Conservation (phyloP, 2,113 vertebrate species). For the Choloepus hoffmanni region DNA sequence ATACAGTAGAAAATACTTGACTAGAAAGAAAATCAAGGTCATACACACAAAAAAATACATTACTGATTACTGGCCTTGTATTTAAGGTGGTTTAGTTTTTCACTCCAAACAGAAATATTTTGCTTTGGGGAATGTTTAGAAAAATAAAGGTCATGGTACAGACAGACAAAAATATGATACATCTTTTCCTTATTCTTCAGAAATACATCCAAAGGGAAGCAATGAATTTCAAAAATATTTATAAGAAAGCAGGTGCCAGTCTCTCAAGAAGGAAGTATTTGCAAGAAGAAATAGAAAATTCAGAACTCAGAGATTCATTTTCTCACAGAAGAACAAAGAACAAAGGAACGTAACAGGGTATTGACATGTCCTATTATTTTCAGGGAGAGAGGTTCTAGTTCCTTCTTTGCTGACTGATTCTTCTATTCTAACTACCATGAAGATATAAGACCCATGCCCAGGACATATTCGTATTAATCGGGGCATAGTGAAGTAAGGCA, state of each 20-base stretch:
- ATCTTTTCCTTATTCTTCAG: neutral
- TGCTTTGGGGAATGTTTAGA: neutral
- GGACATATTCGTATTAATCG: too few species aligned
- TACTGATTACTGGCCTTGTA: neutral
- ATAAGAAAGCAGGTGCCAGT: neutral
- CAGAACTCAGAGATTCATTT: neutral
- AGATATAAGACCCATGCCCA: neutral
- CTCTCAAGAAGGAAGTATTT: neutral
- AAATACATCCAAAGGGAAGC: neutral
- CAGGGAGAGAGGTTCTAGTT: neutral
- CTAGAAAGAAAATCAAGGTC: neutral
- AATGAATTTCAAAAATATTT: neutral
- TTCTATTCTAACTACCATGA: neutral
- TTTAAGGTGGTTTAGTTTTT: neutral
- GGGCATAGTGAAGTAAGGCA: neutral
- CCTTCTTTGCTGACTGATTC: neutral
- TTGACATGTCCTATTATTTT: neutral
- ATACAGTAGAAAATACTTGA: neutral
- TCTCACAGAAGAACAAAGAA: neutral
- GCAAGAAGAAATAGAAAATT: neutral
- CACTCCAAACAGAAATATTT: neutral
- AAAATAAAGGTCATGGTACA: neutral
- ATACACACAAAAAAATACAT: neutral
- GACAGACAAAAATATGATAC: neutral
- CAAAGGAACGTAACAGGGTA: neutral